Evolutionary conservation across 30 jellyfish, hydroid and myxozoan species (phyloP).

Genomic region (Aurelia aurita): DNA sequence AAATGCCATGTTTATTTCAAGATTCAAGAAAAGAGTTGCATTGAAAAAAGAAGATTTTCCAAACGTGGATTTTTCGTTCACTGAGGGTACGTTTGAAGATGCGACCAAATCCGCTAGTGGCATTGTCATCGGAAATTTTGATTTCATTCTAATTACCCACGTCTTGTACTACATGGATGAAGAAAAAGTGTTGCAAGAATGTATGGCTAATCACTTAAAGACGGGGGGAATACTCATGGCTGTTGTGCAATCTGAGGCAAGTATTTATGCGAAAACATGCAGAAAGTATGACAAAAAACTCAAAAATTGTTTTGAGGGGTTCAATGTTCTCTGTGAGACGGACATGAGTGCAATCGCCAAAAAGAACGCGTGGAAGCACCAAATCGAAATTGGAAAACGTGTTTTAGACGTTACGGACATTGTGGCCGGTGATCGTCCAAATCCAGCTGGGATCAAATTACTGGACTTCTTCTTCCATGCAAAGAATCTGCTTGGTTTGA

Average conservation of each 20-base stretch:
- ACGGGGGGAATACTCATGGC: constrained; percentile 45
- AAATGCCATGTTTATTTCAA: constrained; percentile 34
- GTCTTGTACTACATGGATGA: constrained; percentile 68
- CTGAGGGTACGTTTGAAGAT: constrained; percentile 38
- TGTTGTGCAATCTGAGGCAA: constrained; percentile 71
- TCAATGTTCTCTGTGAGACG: constrained; percentile 44
- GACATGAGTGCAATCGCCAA: constrained; percentile 46
- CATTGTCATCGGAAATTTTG: not conserved
- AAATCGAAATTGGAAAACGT: constrained; percentile 39
- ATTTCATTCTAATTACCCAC: constrained; percentile 47
- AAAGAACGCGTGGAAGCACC: constrained; percentile 30
- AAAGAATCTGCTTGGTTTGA: constrained; percentile 10
- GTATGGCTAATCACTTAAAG: constrained; percentile 47
- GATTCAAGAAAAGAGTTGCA: constrained; percentile 48
- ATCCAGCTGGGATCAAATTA: constrained; percentile 43
- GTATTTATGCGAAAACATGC: constrained; percentile 59
- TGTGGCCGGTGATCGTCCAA: not conserved
- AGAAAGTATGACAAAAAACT: constrained; percentile 22
- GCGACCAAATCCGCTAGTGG: not conserved
- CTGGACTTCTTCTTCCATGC: constrained; percentile 75
- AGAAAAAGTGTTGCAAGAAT: constrained; percentile 23
- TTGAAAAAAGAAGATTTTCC: not conserved
- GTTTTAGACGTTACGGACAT: constrained; percentile 57
- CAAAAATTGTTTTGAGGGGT: constrained; percentile 27
- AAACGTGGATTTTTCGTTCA: constrained; percentile 35